These are phyloP conservation scores for Campaea margaritaria DNA, from an alignment of 2,888 invertebrate genomes.

Conservation along the genomic window DNA sequence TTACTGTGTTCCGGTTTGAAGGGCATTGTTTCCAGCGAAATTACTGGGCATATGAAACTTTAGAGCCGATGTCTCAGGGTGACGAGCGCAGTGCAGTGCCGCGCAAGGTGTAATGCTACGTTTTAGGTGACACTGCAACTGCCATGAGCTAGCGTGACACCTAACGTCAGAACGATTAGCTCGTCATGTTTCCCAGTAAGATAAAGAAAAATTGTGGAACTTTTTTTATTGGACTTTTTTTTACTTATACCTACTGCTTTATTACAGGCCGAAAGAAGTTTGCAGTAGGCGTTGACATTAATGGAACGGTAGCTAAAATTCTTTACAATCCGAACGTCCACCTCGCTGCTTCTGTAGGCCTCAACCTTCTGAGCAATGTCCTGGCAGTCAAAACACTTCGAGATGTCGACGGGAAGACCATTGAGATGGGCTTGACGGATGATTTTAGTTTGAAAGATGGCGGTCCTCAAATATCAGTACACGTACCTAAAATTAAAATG, in stretches of 20 bases:
- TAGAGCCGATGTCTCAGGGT: no score
- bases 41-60: no score
- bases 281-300: not conserved
- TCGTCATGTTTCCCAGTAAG: no score
- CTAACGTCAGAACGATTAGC: no score
- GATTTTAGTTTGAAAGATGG: not conserved
- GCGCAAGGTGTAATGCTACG: no score
- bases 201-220: no score
- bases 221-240: no score
- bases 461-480: not conserved
- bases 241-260: not conserved
- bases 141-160: no score
- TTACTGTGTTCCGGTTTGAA: no score
- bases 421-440: not conserved
- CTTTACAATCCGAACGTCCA: not conserved
- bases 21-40: no score
- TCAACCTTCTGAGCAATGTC: not conserved
- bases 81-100: no score
- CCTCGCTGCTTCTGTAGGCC: not conserved
- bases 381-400: not conserved
- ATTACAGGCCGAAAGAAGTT: not conserved
- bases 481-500: conserved; percentile 17
- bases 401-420: not conserved
- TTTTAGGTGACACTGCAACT: no score
- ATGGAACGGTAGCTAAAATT: not conserved